Conservation (phyloP, 2,113 vertebrate genomes). For the Andinoacara biseriatus region DNA sequence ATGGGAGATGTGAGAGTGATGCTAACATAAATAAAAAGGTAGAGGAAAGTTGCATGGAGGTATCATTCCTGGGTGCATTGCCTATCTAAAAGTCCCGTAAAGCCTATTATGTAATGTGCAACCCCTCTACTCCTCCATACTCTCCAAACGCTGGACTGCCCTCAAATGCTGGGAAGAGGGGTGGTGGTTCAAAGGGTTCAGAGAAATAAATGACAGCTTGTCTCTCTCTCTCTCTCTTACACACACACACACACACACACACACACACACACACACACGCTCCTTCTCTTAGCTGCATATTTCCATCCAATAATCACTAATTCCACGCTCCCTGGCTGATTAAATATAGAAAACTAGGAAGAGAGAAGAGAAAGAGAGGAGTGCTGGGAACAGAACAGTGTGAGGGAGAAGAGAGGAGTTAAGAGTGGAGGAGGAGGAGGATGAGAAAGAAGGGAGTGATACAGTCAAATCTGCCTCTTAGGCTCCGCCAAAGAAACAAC, state of each 20-base stretch:
- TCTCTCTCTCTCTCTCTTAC: not conserved
- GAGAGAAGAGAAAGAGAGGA: conserved; percentile 31
- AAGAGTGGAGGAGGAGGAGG: conserved; percentile 39
- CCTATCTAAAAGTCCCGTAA: conserved; percentile 31
- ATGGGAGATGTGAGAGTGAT: conserved; percentile 21
- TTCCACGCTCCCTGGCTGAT: conserved; percentile 55
- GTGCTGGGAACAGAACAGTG: conserved; percentile 34
- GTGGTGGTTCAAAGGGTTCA: conserved; percentile 17
- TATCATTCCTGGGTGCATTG: conserved; percentile 17
- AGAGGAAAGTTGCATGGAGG: not conserved
- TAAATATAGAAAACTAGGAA: conserved; percentile 64
- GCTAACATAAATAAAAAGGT: conserved; percentile 22
- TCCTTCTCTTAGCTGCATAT: conserved; percentile 22
- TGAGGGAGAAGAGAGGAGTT: conserved; percentile 22
- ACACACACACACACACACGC: too few relatives aligned
- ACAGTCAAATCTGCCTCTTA: conserved; percentile 60
- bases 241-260: too few relatives aligned
- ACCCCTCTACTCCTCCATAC: conserved; percentile 28
- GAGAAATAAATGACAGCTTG: conserved; percentile 30
- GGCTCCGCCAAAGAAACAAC: conserved; percentile 66
- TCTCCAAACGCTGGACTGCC: conserved; percentile 30
- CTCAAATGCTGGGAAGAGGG: conserved; percentile 19
- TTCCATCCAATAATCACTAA: conserved; percentile 63
- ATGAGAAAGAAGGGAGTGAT: conserved; percentile 52
- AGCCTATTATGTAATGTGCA: conserved; percentile 39